These are phyloP conservation scores for Himalopsyche kuldschensis DNA, from an alignment of 2,888 invertebrate genomes.

Conservation along the genomic window DNA sequence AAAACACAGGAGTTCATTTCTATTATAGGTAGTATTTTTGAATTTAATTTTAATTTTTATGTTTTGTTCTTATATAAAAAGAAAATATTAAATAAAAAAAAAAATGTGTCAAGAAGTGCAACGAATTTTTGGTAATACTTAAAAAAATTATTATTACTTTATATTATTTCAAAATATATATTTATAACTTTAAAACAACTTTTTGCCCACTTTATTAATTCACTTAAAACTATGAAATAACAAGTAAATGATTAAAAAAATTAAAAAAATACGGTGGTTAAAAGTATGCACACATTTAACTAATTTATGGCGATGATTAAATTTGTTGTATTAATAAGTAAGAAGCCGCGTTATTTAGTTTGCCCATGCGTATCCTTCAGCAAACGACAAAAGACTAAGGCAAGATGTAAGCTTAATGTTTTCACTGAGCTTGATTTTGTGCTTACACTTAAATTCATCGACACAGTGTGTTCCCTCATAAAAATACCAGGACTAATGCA, in stretches of 20 bases:
- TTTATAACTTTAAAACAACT: too few species aligned
- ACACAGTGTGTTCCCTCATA: not conserved
- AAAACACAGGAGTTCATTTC: too few species aligned
- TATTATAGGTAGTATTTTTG: too few species aligned
- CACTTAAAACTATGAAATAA: not conserved
- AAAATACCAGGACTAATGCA: not conserved
- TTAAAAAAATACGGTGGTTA: not conserved
- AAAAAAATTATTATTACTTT: too few species aligned
- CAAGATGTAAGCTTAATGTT: slow-evolving; percentile 3
- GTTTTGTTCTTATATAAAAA: too few species aligned
- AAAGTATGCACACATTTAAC: not conserved
- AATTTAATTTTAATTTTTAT: too few species aligned
- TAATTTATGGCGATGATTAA: not conserved
- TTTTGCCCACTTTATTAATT: too few species aligned
- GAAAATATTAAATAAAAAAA: too few species aligned
- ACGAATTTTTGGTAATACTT: too few species aligned
- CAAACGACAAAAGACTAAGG: slow-evolving; percentile 16
- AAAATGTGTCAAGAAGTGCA: too few species aligned
- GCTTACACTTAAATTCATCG: slow-evolving; percentile 18
- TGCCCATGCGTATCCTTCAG: slow-evolving; percentile 14
- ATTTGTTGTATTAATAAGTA: not conserved
- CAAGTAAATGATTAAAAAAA: not conserved
- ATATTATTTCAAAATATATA: too few species aligned
- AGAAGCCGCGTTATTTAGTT: not conserved
- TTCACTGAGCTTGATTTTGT: slow-evolving; percentile 15